Base-by-base conservation (phyloP, 2,113 vertebrate species). In the Pogonocichla stellata region DNA sequence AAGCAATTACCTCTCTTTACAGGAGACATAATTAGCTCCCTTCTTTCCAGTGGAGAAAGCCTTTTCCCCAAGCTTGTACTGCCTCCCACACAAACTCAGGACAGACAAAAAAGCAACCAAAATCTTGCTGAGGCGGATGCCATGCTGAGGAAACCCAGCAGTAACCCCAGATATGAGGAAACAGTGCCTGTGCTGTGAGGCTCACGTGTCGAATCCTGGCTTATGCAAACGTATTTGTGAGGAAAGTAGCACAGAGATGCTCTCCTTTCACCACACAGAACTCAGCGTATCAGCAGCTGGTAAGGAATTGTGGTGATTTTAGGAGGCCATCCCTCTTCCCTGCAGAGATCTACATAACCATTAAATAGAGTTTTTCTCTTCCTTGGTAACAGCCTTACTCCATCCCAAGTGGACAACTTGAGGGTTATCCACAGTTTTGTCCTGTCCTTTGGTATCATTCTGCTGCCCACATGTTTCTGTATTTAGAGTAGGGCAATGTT, bases 11-110 rank as follows among this genome's bases (percentile, higher is more conserved):
- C 64, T 81, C 75, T 84, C 65, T 73, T 92, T 64, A 48, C 6
- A 78, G 40, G 20, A 90, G 48, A 93, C 72, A 84, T 86, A 96
- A 92, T 94, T 94, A 95, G 45, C 65, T 90, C 45, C 23, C 38
- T 93, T 88, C 56, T 45, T 88, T 90, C 80, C 80, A 81, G 23
- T 10, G 31, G 86, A 95, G 77, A 88, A 93, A 90, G 86, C 69
- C 57, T 91, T 65, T 88, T 78, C 48, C 25, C 54, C 60, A 88
- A 90, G 56, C 56, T 88, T 88, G 70, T 24, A 58, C 36, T 91
- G 82, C 65, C 80, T 92, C 69, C 90, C 83, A 93, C 48, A 17
- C 86, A 90, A 92, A 70, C 61, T 71, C 0, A 4, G 67, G 36
- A 67, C 36, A 78, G 69, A 92, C 24, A 82, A 90, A 93, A 92